phyloP scores from a whole-genome alignment of 2,888 invertebrate genomes.

The Notocelia uddmanniana region DNA sequence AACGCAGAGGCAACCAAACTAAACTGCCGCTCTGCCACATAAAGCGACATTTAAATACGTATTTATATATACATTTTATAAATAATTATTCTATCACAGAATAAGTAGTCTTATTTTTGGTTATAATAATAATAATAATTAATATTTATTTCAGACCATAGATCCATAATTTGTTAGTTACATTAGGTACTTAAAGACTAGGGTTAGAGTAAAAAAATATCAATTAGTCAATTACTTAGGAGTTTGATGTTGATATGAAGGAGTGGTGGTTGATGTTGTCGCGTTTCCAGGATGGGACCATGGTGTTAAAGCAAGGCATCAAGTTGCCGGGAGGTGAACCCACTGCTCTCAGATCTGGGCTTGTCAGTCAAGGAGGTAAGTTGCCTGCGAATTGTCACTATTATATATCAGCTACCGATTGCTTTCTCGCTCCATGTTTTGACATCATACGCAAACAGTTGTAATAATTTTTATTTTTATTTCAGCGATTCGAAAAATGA shows the following conservation, averaged over 20 bases:
- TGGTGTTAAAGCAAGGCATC: slow-evolving; percentile 81
- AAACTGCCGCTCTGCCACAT: no score
- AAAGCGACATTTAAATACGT: no score
- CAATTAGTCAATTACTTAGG: neutral
- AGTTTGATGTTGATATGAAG: neutral
- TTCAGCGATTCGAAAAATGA: slow-evolving; percentile 63
- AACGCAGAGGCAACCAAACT: no score
- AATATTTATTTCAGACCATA: no score
- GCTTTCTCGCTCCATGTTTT: neutral
- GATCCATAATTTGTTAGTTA: no score
- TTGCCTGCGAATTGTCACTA: slow-evolving; percentile 36
- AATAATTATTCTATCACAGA: no score
- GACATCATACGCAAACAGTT: neutral
- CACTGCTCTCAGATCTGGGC: slow-evolving; percentile 59
- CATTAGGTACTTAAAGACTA: no score
- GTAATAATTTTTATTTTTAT: slow-evolving; percentile 42
- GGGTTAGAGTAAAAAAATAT: no score
- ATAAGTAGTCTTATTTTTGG: no score
- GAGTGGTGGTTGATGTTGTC: neutral
- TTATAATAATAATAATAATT: no score
- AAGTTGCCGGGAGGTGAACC: slow-evolving; percentile 71
- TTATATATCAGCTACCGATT: neutral
- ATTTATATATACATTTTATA: no score
- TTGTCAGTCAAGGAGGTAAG: slow-evolving; percentile 63
- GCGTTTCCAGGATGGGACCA: slow-evolving; percentile 75